phyloP scores from a whole-genome alignment of 2,797 vertebrate genomes.

The Yasuhikotakia modesta region DNA sequence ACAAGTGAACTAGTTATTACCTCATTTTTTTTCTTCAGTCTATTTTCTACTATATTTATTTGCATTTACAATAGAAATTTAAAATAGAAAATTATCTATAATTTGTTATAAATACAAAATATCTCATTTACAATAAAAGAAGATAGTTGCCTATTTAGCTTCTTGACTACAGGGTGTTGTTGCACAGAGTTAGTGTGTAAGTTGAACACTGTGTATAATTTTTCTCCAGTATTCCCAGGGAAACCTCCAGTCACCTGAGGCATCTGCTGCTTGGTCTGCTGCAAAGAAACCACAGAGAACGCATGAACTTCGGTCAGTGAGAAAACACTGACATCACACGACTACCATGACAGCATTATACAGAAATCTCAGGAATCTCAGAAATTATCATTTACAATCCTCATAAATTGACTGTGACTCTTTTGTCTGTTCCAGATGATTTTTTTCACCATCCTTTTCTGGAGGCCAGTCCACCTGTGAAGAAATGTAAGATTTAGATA shows the following conservation, averaged over 20 bases:
- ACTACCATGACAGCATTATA: not conserved
- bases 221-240: conserved; percentile 87
- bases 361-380: not conserved
- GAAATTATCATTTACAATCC: not conserved
- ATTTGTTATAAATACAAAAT: too few species aligned
- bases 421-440: conserved; percentile 77
- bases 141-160: too few species aligned
- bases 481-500: conserved; percentile 84
- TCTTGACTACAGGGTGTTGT: too few species aligned
- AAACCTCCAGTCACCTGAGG: conserved; percentile 87
- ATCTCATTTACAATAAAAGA: too few species aligned
- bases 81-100: too few species aligned
- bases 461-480: conserved; percentile 81
- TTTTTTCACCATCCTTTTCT: conserved; percentile 96
- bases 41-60: too few species aligned
- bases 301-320: conserved; percentile 90
- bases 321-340: not conserved
- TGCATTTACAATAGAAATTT: too few species aligned
- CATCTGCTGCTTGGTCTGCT: conserved; percentile 89
- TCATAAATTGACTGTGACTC: not conserved
- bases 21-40: too few species aligned
- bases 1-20: too few species aligned
- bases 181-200: too few species aligned
- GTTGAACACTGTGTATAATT: conserved; percentile 15
- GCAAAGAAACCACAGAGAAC: conserved; percentile 87